Conservation (phyloP, 2,797 vertebrate genomes). For the Pyrocephalus nanus region DNA sequence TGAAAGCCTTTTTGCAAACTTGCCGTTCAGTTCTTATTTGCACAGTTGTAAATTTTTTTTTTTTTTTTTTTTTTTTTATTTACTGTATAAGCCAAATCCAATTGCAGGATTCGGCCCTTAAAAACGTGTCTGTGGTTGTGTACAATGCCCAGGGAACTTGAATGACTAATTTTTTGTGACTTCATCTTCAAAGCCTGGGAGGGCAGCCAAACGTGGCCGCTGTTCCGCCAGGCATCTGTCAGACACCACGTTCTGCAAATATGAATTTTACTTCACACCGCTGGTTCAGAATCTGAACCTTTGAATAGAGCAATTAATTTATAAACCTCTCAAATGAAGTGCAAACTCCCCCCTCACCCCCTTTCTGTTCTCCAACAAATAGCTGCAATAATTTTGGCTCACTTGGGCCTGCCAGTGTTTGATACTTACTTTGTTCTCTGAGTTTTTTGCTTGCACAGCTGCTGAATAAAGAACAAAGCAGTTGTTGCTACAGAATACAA, state of each 20-base stretch:
- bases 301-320: background rate
- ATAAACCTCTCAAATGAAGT: background rate
- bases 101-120: background rate
- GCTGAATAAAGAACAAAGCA: constrained; percentile 94
- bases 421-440: constrained; percentile 86
- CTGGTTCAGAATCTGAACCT: background rate
- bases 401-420: background rate
- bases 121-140: background rate
- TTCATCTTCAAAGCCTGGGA: background rate
- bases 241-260: background rate
- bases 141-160: background rate
- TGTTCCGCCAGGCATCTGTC: background rate
- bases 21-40: background rate
- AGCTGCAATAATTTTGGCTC: background rate
- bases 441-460: constrained; percentile 81
- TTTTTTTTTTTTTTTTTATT: background rate
- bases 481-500: constrained; percentile 97
- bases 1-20: background rate
- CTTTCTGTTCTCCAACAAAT: background rate
- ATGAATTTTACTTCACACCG: background rate
- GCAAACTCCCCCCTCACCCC: background rate
- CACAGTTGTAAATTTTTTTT: background rate
- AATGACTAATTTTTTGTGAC: background rate
- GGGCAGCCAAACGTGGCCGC: background rate
- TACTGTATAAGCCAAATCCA: background rate